Percentiles rank a stretch among this genome's conserved stretches.
These are phyloP conservation scores for Chironex yamaguchii DNA, from an alignment of 30 jellyfish, hydroid and myxozoan genomes.

Conservation along the genomic window DNA sequence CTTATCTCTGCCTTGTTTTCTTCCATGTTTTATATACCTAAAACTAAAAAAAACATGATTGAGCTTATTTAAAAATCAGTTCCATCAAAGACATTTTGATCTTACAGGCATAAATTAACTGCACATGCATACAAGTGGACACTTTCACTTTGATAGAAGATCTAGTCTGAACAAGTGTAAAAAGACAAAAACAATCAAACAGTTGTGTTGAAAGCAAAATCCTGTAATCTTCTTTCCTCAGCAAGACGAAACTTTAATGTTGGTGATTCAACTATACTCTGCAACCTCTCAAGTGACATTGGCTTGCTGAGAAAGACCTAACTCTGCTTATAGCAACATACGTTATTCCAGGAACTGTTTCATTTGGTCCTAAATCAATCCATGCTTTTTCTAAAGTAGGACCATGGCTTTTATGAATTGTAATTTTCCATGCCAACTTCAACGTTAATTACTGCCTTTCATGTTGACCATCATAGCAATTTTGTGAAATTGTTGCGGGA, in stretches of 20 bases:
- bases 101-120: too few relatives aligned
- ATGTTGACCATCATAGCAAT: neutral
- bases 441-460: constrained; percentile 72
- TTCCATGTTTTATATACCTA: neutral
- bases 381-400: constrained; percentile 63
- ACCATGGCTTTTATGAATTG: constrained; percentile 88
- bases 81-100: too few relatives aligned
- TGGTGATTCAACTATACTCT: neutral
- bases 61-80: neutral
- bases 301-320: constrained; percentile 28
- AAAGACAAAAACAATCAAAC: neutral
- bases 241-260: neutral
- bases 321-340: constrained; percentile 75
- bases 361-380: constrained; percentile 70
- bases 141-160: too few relatives aligned
- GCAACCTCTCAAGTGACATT: constrained; percentile 52
- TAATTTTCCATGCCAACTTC: constrained; percentile 76
- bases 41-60: neutral
- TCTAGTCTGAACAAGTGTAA: too few relatives aligned
- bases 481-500: constrained; percentile 10
- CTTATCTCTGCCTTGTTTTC: too few relatives aligned
- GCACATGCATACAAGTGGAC: too few relatives aligned
- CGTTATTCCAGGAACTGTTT: constrained; percentile 61
- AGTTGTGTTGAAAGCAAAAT: neutral
- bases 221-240: constrained; percentile 33